phyloP scores from a whole-genome alignment of 1,140 invertebrate genomes.

The Harpegnathos saltator region DNA sequence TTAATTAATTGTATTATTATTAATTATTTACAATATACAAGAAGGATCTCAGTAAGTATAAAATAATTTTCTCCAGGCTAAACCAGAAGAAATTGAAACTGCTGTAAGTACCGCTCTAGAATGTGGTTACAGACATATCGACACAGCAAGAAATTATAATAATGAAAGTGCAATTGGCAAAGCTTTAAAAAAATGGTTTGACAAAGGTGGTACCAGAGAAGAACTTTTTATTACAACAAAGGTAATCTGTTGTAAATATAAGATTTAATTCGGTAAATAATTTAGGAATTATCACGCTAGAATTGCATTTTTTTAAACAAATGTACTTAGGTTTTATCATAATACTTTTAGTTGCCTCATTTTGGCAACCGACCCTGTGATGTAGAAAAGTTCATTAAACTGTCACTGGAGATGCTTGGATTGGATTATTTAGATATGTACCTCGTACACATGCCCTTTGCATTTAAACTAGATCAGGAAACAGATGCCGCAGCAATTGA shows the following conservation, averaged over 20 bases:
- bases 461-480: conserved; percentile 86
- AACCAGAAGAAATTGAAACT: conserved; percentile 89
- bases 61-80: conserved; percentile 85
- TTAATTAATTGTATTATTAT: background rate
- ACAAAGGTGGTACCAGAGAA: conserved; percentile 90
- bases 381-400: conserved; percentile 90
- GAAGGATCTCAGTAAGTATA: background rate
- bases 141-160: conserved; percentile 93
- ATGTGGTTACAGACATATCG: conserved; percentile 91
- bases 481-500: conserved; percentile 83
- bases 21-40: background rate
- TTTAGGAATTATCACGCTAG: conserved; percentile 37
- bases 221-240: conserved; percentile 95
- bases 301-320: conserved; percentile 31
- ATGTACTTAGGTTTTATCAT: conserved; percentile 12
- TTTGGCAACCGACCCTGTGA: conserved; percentile 89
- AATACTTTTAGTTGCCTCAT: conserved; percentile 86
- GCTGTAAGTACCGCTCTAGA: conserved; percentile 89
- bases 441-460: conserved; percentile 93
- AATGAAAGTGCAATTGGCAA: conserved; percentile 93
- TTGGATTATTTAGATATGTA: conserved; percentile 95
- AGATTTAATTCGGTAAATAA: background rate
- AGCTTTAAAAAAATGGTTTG: conserved; percentile 91
- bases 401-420: conserved; percentile 91
- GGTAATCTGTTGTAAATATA: conserved; percentile 80